A percentile compares a stretch with the other conserved stretches of the same genome.
These are phyloP conservation scores for Cydia splendana DNA, from an alignment of 1,140 invertebrate genomes.

Conservation along the genomic window DNA sequence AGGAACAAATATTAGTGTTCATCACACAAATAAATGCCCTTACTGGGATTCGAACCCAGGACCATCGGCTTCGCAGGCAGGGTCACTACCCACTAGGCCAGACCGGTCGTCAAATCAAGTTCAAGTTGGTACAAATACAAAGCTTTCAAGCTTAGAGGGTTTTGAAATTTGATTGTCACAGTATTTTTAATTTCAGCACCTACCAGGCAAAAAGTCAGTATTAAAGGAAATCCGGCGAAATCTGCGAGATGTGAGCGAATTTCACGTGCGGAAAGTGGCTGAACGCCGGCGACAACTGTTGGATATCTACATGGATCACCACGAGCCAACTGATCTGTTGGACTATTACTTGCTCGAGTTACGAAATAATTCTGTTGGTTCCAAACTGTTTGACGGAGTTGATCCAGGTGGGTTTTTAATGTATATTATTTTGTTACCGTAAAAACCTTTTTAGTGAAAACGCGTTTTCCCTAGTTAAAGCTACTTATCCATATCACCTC, in stretches of 20 bases:
- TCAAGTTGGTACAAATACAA: no score
- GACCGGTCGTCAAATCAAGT: no score
- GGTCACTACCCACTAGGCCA: no score
- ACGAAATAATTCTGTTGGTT: constrained; percentile 32
- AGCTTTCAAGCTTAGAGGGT: no score
- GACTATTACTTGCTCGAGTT: constrained; percentile 83
- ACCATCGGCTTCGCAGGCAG: no score
- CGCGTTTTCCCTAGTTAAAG: no score
- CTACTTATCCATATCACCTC: no score
- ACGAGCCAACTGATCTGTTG: constrained; percentile 84
- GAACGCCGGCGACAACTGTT: constrained; percentile 35
- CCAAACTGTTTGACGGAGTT: constrained; percentile 41
- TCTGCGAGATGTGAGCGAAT: constrained; percentile 86
- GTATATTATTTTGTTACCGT: neutral
- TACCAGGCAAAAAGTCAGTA: constrained; percentile 84
- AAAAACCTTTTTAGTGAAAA: neutral
- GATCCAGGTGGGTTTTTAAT: constrained; percentile 41
- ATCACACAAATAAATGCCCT: no score
- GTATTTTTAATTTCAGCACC: constrained; percentile 79
- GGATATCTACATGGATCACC: constrained; percentile 82
- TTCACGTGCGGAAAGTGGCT: constrained; percentile 81
- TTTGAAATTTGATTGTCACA: neutral
- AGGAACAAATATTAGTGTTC: no score
- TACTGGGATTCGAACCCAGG: no score
- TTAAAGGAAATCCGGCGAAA: constrained; percentile 86